Conservation (phyloP, 2,888 invertebrate genomes). For the Lasioglossum lativentre region DNA sequence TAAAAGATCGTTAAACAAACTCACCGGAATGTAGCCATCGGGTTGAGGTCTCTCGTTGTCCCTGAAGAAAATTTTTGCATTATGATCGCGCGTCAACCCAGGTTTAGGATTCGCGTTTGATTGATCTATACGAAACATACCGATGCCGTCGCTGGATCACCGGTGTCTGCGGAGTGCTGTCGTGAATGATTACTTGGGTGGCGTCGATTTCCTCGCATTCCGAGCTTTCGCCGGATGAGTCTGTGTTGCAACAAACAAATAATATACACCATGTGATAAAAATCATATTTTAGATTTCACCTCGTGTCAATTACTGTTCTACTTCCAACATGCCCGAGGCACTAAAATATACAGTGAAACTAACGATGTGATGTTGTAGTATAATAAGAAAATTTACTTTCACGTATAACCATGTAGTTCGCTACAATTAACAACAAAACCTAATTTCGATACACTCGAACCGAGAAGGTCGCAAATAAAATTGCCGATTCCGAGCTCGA, state of each 20-base stretch:
- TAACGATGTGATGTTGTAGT: no score
- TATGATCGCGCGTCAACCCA: slow-evolving; percentile 34
- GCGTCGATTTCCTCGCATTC: slow-evolving; percentile 91
- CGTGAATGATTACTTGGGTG: slow-evolving; percentile 92
- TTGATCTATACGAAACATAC: slow-evolving; percentile 74
- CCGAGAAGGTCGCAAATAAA: neutral
- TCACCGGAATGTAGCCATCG: slow-evolving; percentile 84
- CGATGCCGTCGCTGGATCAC: slow-evolving; percentile 87
- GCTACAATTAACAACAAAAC: neutral
- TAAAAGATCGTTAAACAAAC: slow-evolving; percentile 60
- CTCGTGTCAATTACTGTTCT: no score
- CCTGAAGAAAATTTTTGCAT: slow-evolving; percentile 72
- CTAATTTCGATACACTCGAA: no score
- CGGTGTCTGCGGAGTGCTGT: slow-evolving; percentile 90
- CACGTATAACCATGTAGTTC: neutral
- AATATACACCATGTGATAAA: no score
- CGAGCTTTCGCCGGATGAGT: slow-evolving; percentile 70
- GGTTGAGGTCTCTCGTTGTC: slow-evolving; percentile 81
- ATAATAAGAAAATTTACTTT: neutral
- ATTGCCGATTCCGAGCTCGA: neutral
- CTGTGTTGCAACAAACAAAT: slow-evolving; percentile 55
- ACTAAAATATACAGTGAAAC: no score
- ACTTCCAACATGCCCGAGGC: neutral
- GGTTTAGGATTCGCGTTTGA: slow-evolving; percentile 19
- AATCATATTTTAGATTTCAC: neutral